A percentile compares a stretch with the other conserved stretches of the same genome.
Conservation (phyloP, 1,140 invertebrate genomes). For the Anastrepha ludens region DNA sequence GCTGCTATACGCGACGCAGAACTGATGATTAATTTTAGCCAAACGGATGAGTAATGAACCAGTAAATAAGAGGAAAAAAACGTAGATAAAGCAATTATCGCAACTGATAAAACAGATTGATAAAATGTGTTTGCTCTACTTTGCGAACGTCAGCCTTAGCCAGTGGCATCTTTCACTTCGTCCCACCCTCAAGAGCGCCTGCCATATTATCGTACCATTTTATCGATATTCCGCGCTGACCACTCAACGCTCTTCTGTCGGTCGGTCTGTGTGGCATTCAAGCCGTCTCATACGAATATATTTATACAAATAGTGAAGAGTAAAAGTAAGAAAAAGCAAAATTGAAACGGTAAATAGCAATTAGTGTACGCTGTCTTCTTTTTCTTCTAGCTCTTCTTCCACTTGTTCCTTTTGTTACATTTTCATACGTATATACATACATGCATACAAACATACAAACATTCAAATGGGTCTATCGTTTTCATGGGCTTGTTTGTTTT, state of each 20-base stretch:
- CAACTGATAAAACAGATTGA: constrained; percentile 32
- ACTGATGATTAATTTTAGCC: neutral
- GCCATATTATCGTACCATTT: constrained; percentile 22
- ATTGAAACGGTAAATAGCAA: constrained; percentile 48
- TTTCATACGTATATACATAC: neutral
- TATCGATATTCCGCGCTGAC: constrained; percentile 13
- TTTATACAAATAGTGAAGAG: neutral
- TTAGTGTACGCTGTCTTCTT: constrained; percentile 16
- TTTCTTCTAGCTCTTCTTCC: neutral
- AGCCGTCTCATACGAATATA: neutral
- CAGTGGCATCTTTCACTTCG: neutral
- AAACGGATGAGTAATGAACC: constrained; percentile 3
- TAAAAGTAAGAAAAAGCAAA: constrained; percentile 50
- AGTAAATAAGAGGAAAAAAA: neutral
- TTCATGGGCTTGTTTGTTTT: neutral
- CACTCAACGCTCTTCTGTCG: neutral
- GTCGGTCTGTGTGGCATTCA: neutral
- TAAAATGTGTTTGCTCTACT: neutral
- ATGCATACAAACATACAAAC: neutral
- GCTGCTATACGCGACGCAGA: neutral
- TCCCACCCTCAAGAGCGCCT: neutral
- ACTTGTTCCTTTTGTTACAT: neutral
- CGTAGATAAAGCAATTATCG: neutral
- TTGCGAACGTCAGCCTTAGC: neutral
- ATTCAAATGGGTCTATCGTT: neutral